Conservation (phyloP, 1,140 invertebrate genomes). For the Monochamus saltuarius region DNA sequence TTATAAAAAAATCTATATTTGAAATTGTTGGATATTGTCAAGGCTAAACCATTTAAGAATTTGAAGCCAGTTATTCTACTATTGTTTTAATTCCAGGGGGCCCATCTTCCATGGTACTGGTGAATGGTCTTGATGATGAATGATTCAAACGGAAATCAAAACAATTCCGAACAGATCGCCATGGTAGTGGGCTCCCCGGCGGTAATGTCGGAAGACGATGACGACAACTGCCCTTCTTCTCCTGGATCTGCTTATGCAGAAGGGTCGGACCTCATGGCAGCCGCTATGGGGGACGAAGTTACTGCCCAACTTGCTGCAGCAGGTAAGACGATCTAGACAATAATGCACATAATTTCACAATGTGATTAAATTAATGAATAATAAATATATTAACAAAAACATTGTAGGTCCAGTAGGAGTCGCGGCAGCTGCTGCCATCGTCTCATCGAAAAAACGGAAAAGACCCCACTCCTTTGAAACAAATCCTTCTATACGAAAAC, state of each 20-base stretch:
- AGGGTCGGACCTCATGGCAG: slow-evolving; percentile 72
- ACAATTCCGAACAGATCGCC: slow-evolving; percentile 54
- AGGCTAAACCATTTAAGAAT: no score
- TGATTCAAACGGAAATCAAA: slow-evolving; percentile 60
- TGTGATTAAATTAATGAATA: neutral
- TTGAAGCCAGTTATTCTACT: neutral
- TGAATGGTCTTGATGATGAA: slow-evolving; percentile 56
- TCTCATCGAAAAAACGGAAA: slow-evolving; percentile 93
- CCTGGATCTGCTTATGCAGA: slow-evolving; percentile 73
- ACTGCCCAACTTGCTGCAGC: slow-evolving; percentile 93
- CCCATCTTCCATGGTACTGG: slow-evolving; percentile 39
- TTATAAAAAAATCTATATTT: no score
- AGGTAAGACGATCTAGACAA: slow-evolving; percentile 60
- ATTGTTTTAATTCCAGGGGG: slow-evolving; percentile 26
- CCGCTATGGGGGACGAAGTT: slow-evolving; percentile 87
- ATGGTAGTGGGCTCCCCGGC: slow-evolving; percentile 51
- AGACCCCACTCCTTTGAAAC: slow-evolving; percentile 96
- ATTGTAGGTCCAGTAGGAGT: slow-evolving; percentile 86
- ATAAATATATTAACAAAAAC: neutral
- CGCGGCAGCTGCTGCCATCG: slow-evolving; percentile 94
- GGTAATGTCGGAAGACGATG: slow-evolving; percentile 67
- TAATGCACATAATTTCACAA: no score
- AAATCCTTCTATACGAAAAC: slow-evolving; percentile 93
- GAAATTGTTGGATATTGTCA: no score
- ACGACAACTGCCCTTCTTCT: slow-evolving; percentile 72